Conservation (phyloP, 2,113 vertebrate species). For the Cololabis saira region DNA sequence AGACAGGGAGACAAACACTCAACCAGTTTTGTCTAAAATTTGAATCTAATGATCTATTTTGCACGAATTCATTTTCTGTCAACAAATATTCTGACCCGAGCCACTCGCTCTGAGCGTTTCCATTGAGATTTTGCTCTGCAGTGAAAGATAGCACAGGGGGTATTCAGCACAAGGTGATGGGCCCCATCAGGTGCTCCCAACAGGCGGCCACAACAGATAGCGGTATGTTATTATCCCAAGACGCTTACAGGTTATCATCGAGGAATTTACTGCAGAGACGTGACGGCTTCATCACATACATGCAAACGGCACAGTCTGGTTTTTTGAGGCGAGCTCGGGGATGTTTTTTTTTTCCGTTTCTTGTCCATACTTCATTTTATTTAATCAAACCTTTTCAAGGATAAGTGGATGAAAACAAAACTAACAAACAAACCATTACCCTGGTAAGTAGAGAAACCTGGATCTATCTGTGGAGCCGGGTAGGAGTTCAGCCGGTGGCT, state of each 20-base stretch:
- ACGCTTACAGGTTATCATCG: not conserved
- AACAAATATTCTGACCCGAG: constrained; percentile 55
- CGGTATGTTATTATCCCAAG: not conserved
- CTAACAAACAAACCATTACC: too few species aligned
- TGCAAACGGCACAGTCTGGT: too few species aligned
- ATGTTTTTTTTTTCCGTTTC: too few species aligned
- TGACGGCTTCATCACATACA: not conserved
- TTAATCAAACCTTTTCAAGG: too few species aligned
- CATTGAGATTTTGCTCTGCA: constrained; percentile 78
- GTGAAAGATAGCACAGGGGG: constrained; percentile 46
- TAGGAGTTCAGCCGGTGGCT: too few species aligned
- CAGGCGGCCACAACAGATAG: constrained; percentile 32
- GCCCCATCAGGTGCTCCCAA: constrained; percentile 66
- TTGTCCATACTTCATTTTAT: too few species aligned
- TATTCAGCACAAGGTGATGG: constrained; percentile 80
- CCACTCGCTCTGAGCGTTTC: constrained; percentile 81
- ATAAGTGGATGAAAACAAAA: too few species aligned
- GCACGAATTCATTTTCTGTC: not conserved
- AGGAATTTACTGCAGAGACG: not conserved
- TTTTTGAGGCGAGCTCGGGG: too few species aligned
- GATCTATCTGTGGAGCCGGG: too few species aligned
- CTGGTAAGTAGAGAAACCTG: too few species aligned
- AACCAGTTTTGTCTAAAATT: constrained; percentile 22
- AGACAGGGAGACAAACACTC: constrained; percentile 67
- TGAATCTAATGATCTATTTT: constrained; percentile 79